Percentiles rank a stretch among this genome's conserved stretches.
Conservation (phyloP, 2,888 invertebrate genomes). For the Flabesymbios commensalis region DNA sequence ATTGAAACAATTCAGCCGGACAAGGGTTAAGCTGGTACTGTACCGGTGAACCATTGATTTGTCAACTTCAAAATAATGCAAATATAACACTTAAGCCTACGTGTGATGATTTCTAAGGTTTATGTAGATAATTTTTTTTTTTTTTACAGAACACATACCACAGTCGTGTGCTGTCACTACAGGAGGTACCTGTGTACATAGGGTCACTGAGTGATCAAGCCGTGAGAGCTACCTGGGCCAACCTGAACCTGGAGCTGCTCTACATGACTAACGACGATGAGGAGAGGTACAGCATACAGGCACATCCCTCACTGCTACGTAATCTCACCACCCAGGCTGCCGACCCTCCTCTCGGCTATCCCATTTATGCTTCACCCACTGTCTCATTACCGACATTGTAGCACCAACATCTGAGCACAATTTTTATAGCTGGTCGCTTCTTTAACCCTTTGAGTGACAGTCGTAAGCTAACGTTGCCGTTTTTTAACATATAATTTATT, state of each 20-base stretch:
- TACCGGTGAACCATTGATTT: too few relatives aligned
- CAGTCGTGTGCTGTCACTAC: conserved; percentile 58
- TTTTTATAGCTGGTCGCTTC: too few relatives aligned
- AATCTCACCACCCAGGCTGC: conserved; percentile 63
- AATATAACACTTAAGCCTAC: too few relatives aligned
- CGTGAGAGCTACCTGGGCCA: conserved; percentile 63
- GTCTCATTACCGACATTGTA: conserved; percentile 21
- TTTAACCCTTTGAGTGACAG: too few relatives aligned
- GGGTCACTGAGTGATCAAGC: conserved; percentile 59
- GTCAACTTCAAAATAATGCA: too few relatives aligned
- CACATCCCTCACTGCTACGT: conserved; percentile 60
- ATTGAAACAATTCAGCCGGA: too few relatives aligned
- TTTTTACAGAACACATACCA: conserved; percentile 54
- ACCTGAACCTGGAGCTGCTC: conserved; percentile 62
- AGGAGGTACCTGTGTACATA: conserved; percentile 51
- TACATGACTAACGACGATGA: conserved; percentile 66
- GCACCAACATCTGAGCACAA: too few relatives aligned
- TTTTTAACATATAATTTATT: too few relatives aligned
- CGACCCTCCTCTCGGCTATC: conserved; percentile 63
- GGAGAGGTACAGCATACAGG: conserved; percentile 64
- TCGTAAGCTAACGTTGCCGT: too few relatives aligned
- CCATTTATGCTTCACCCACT: conserved; percentile 45
- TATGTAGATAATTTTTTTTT: too few relatives aligned
- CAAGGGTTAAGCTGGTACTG: too few relatives aligned
- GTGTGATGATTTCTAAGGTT: too few relatives aligned